Percentiles rank a stretch among this genome's conserved stretches.
Evolutionary conservation across 2,888 invertebrate species (phyloP).

Genomic region (Melipona beecheii): DNA sequence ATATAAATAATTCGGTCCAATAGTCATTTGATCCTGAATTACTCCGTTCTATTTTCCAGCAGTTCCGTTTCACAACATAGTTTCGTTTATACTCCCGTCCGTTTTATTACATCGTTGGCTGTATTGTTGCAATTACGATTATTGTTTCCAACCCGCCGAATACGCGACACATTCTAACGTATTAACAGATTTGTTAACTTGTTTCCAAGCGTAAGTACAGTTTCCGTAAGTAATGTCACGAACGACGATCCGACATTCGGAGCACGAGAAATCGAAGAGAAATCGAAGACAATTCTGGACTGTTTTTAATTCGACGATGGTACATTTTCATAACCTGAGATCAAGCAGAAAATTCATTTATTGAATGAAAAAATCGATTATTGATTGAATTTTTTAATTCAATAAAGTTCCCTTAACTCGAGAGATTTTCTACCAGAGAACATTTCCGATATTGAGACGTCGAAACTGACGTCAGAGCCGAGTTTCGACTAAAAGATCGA

Average conservation of each 20-base stretch:
- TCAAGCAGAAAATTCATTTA: too few relatives aligned
- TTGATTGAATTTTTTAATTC: too few relatives aligned
- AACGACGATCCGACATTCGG: neutral
- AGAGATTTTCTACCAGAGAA: too few relatives aligned
- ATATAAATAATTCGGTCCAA: conserved; percentile 1
- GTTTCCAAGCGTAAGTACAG: neutral
- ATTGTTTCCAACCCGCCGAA: neutral
- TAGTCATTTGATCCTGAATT: neutral
- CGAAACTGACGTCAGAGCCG: too few relatives aligned
- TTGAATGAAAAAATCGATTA: too few relatives aligned
- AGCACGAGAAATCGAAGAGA: neutral
- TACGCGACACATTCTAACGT: neutral
- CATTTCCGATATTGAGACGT: too few relatives aligned
- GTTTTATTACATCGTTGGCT: conserved; percentile 26
- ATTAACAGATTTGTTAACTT: neutral
- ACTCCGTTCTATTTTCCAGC: neutral
- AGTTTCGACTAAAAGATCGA: too few relatives aligned
- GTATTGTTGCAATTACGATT: conserved; percentile 17
- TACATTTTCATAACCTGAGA: too few relatives aligned
- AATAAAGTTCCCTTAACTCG: too few relatives aligned
- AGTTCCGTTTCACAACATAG: neutral
- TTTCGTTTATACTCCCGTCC: neutral
- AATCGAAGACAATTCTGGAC: neutral
- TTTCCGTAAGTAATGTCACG: neutral
- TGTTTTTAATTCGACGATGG: too few relatives aligned